Conservation (phyloP, 2,888 invertebrate genomes). For the Euproctis similis region DNA sequence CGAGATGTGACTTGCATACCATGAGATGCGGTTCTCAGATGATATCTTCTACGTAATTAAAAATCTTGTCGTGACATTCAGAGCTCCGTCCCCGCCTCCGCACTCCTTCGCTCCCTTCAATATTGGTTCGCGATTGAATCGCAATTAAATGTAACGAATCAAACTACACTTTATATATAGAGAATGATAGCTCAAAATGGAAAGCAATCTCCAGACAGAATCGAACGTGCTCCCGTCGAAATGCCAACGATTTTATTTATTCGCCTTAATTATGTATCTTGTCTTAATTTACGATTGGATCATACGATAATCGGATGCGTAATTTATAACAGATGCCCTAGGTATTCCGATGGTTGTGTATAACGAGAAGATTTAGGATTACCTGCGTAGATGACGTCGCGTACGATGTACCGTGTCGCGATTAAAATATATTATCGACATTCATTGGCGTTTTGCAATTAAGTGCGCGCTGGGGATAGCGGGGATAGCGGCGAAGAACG, state of each 20-base stretch:
- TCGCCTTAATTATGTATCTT: constrained; percentile 77
- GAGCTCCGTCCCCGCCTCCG: constrained; percentile 67
- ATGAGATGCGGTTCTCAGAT: constrained; percentile 65
- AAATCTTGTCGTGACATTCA: constrained; percentile 77
- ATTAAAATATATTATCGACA: constrained; percentile 67
- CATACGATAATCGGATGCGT: constrained; percentile 73
- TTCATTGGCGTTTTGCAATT: constrained; percentile 69
- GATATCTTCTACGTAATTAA: constrained; percentile 74
- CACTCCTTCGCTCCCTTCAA: constrained; percentile 65
- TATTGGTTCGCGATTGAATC: constrained; percentile 75
- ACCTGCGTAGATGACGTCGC: constrained; percentile 56
- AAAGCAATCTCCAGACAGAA: constrained; percentile 51
- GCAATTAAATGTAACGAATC: constrained; percentile 71
- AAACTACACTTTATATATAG: constrained; percentile 73
- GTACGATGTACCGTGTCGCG: constrained; percentile 43
- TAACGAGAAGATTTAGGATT: constrained; percentile 74
- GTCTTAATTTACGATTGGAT: constrained; percentile 77
- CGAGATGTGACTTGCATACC: constrained; percentile 58
- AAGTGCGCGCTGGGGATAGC: constrained; percentile 54
- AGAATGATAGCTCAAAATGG: constrained; percentile 70
- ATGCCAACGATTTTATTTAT: constrained; percentile 77
- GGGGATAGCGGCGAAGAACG: constrained; percentile 38
- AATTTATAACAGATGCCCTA: constrained; percentile 73
- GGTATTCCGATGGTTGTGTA: constrained; percentile 69
- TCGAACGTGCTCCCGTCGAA: constrained; percentile 75